Base-by-base conservation (phyloP, 2,888 invertebrate genomes). In the Melipona beecheii region DNA sequence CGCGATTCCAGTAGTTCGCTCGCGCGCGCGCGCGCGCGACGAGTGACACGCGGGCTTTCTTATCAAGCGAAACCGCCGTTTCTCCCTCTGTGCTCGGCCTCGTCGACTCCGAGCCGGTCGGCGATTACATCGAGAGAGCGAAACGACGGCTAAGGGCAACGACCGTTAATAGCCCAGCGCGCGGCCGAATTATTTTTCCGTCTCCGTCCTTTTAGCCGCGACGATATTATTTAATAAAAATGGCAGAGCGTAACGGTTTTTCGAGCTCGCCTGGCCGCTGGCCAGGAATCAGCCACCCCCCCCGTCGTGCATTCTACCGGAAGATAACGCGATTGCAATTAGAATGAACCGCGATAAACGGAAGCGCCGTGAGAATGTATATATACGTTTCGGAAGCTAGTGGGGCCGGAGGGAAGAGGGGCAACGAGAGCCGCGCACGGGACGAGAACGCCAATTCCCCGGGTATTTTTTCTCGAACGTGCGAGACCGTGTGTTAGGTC, bases 41-140 rank as follows among this genome's bases (percentile, higher is more conserved):
- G 60, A 56, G 70, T 65, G 87, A 86, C 84, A 78, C 64, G 75
- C 77, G 66, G 66, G 70, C 60, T 74, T 80, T 82, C 84, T 84
- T 84, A 79, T 81, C 75, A 68, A 74, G 19, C 3, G 71, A 43
- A 60, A 72, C 52, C 31, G 21, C 27, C 36, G 43, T 52, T 49
- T 72, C n/a, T 43, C n/a, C n/a, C n/a, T 49, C 49, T 54, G 24
- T 43, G 43, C 43, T 43, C 43, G 43, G 43, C 15, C 19, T 15
- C 0, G 13, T 49, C 17, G 21, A 11, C n/a, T 56, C 5, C 21
- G 56, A 13, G 58, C n/a, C 56, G 27, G 19, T 52, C 11, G 11
- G 11, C 15, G 27, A 68, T 21, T 52, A 0, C 21, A 15, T 31
- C 56, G 58, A 64, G 58, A 56, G 2, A 19, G 27, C 43, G 4